Evolutionary conservation across 2,797 vertebrate species (phyloP).

Genomic region (Cheirogaleus major): DNA sequence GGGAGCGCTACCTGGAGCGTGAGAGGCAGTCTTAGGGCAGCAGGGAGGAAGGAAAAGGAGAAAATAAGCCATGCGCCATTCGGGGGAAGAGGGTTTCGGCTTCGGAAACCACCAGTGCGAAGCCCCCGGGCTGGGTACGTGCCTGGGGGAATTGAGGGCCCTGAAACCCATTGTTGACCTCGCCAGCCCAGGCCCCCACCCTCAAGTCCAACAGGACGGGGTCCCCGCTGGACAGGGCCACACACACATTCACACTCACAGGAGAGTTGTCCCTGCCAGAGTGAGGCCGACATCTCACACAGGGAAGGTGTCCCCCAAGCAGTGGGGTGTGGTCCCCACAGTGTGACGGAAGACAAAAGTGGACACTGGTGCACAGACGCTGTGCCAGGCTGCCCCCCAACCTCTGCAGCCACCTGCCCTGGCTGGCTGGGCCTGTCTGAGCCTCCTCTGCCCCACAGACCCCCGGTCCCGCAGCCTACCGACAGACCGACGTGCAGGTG

Average conservation of each 20-base stretch:
- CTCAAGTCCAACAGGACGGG: not conserved
- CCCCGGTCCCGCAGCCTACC: constrained; percentile 81
- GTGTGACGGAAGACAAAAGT: not conserved
- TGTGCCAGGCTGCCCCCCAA: fast-evolving
- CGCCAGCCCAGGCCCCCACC: not conserved
- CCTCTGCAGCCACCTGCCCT: not conserved
- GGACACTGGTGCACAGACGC: not conserved
- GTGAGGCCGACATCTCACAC: not conserved
- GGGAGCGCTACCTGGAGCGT: too few relatives aligned
- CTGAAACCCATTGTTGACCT: not conserved
- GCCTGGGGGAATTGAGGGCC: not conserved
- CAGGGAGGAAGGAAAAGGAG: too few relatives aligned
- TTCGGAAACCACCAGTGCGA: not conserved
- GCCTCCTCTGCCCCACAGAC: constrained; percentile 64
- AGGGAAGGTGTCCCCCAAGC: not conserved
- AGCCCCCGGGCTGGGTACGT: not conserved
- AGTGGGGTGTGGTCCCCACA: not conserved
- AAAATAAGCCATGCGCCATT: not conserved
- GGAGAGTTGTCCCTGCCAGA: not conserved
- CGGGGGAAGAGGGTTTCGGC: not conserved
- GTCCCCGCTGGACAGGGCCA: not conserved
- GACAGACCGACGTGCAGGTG: constrained; percentile 67
- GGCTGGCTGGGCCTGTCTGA: not conserved
- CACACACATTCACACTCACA: not conserved
- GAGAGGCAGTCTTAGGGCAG: not conserved